Percentiles rank a stretch among this genome's conserved stretches.
These are phyloP conservation scores for Numida meleagris DNA, from an alignment of 2,113 vertebrate species.

Conservation along the genomic window DNA sequence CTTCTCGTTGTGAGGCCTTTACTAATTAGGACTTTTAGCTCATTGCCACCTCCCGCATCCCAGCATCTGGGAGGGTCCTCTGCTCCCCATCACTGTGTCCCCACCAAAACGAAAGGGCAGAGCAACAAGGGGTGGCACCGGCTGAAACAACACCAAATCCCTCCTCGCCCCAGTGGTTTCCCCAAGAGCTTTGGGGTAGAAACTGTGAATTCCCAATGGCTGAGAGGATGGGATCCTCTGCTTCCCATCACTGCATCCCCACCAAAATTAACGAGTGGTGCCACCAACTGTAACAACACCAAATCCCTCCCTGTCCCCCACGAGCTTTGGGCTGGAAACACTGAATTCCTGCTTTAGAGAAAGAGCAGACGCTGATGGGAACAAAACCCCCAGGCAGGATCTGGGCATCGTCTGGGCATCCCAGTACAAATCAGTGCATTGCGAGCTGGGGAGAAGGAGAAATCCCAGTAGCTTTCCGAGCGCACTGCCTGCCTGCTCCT, in stretches of 20 bases:
- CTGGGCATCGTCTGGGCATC: not conserved
- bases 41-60: not conserved
- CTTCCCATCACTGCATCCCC: not conserved
- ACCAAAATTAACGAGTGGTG: not conserved
- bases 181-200: not conserved
- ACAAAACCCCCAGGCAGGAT: not conserved
- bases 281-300: rapidly evolving
- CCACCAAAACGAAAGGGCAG: not conserved
- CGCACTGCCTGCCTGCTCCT: constrained; percentile 26
- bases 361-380: not conserved
- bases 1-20: constrained; percentile 14
- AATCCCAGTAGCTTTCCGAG: constrained; percentile 24
- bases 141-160: rapidly evolving
- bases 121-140: rapidly evolving
- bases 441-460: constrained; percentile 10
- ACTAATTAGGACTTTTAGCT: constrained; percentile 49
- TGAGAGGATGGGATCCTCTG: not conserved
- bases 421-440: not conserved
- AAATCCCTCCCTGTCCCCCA: rapidly evolving
- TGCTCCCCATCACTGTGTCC: not conserved
- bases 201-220: not conserved
- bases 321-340: not conserved
- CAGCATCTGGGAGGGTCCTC: not conserved
- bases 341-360: not conserved
- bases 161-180: rapidly evolving